Percentiles rank a stretch among this genome's conserved stretches.
Evolutionary conservation across 2,113 vertebrate genomes (phyloP).

Genomic region (Okapia johnstoni): DNA sequence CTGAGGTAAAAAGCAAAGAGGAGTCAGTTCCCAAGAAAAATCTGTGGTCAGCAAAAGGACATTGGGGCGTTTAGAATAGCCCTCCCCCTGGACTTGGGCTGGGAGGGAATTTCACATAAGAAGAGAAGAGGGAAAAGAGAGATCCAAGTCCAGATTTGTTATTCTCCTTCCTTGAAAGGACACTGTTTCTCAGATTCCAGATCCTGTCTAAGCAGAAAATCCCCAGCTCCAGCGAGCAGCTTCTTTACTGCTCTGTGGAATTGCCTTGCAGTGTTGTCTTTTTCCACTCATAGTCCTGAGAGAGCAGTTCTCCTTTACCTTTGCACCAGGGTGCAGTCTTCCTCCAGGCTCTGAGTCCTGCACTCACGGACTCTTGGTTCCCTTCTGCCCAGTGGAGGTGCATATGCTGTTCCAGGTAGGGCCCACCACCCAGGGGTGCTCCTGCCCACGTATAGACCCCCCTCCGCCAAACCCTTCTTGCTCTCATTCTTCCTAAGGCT

Average conservation of each 20-base stretch:
- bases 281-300: neutral
- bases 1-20: neutral
- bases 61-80: neutral
- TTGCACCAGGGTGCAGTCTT: no score
- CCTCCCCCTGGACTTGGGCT: neutral
- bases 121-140: neutral
- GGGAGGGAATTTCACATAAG: neutral
- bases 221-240: neutral
- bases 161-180: neutral
- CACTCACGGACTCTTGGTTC: neutral
- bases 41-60: neutral
- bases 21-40: neutral
- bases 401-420: neutral
- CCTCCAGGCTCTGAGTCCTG: neutral
- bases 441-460: accelerated
- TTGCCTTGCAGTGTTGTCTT: neutral
- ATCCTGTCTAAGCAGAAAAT: neutral
- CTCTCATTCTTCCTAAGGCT: neutral
- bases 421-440: neutral
- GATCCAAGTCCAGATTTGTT: neutral
- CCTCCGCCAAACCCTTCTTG: neutral
- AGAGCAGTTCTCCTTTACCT: neutral
- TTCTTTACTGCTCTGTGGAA: neutral
- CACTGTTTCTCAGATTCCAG: neutral
- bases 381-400: neutral